Conservation (phyloP, 1,140 invertebrate species). For the Temnothorax curvispinosus region DNA sequence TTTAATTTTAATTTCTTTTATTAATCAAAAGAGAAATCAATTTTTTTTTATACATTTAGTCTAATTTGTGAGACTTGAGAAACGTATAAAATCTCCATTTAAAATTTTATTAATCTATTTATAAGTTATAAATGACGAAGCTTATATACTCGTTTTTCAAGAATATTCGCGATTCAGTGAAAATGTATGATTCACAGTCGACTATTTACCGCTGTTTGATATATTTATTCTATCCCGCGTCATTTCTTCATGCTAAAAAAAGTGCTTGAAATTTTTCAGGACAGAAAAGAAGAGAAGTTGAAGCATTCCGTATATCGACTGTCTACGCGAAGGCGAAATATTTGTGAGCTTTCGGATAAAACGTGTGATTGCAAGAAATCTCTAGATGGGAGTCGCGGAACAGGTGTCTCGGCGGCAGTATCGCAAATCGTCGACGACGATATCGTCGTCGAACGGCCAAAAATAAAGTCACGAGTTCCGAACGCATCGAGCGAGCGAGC, state of each 20-base stretch:
- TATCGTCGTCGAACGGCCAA: conserved; percentile 68
- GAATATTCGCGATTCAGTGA: background rate
- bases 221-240: conserved; percentile 15
- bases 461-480: conserved; percentile 70
- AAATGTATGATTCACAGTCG: conserved; percentile 18
- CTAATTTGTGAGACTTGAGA: background rate
- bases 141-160: background rate
- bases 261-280: background rate
- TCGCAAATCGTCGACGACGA: conserved; percentile 62
- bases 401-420: conserved; percentile 66
- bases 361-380: background rate
- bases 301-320: background rate
- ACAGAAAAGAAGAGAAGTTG: background rate
- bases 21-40: background rate
- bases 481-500: background rate
- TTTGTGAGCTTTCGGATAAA: background rate
- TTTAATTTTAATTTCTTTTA: background rate
- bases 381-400: conserved; percentile 59
- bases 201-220: background rate
- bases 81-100: background rate
- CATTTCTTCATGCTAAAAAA: background rate
- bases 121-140: background rate
- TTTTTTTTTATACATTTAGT: background rate
- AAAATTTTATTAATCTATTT: background rate
- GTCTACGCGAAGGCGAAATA: background rate